These are phyloP conservation scores for Aethina tumida DNA, from an alignment of 1,140 invertebrate genomes.

Conservation along the genomic window DNA sequence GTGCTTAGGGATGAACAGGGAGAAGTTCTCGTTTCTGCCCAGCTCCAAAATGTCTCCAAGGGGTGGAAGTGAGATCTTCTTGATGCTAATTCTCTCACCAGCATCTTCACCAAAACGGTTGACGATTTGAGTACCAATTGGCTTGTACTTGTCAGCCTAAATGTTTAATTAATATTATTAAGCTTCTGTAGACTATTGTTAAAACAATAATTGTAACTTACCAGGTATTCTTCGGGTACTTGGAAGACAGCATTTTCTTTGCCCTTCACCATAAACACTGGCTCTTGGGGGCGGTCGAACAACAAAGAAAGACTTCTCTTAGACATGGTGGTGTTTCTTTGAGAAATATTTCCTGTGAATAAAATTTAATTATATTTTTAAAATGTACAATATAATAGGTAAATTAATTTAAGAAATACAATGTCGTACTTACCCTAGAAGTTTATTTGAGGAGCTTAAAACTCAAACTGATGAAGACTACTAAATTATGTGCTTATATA, in stretches of 20 bases:
- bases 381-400: no score
- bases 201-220: constrained; percentile 23
- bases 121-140: constrained; percentile 36
- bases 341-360: no score
- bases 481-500: no score
- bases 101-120: constrained; percentile 43
- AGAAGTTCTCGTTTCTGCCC: constrained; percentile 41
- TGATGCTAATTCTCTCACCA: constrained; percentile 38
- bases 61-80: constrained; percentile 41
- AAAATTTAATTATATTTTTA: no score
- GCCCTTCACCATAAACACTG: constrained; percentile 61
- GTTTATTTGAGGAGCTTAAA: no score
- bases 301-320: constrained; percentile 38
- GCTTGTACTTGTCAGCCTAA: constrained; percentile 39
- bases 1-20: constrained; percentile 46
- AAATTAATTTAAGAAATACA: no score
- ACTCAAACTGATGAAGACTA: no score
- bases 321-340: constrained; percentile 36
- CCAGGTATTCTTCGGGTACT: constrained; percentile 46
- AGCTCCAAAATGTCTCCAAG: constrained; percentile 39
- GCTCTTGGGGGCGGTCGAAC: constrained; percentile 64
- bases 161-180: constrained; percentile 12
- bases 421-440: no score
- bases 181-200: background rate
- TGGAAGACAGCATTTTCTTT: constrained; percentile 49